Evolutionary conservation across 53 echinoderm and acorn worm species (phyloP), one percentile per base, ranked within the genome.

Genomic region (Crossaster papposus): DNA sequence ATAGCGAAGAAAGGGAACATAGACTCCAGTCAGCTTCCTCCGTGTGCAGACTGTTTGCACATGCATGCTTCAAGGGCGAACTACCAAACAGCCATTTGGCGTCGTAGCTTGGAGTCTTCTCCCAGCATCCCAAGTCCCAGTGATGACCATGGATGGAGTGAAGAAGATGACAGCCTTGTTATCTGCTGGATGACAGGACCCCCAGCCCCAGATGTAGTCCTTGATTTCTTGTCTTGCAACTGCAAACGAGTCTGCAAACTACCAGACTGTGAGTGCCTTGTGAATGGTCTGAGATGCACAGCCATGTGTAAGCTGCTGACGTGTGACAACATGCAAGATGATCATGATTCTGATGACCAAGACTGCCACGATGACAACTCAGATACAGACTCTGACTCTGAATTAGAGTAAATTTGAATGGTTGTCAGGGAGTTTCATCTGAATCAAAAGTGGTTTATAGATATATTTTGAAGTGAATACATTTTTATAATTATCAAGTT

Each of bases 21-120:
- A 2, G 78, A 90, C 37, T 83, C 90, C 29, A 83, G 90, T 22
- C 90, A 83, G 65, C 53, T 91, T 5, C 91, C 91, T 10, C 91
- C 91, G 55, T 91, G 91, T 72, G 72, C 63, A 79, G 91, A 91
- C 38, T 78, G 70, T 52, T 53, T 91, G 33, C 55, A 32, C 30
- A 81, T 71, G 76, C 90, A 90, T 38, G 76, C 54, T 9, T 72
- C n/a, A n/a, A 50, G 90, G 11, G 83, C 90, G n/a, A 90, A 90
- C 83, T 90, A 90, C 83, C 90, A 90, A 74, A 20, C 90, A 36
- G 90, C 75, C 17, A 73, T 82, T 35, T 90, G 81, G 72, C 44
- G 28, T 23, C n/a, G 78, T n/a, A 50, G 78, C 51, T 51, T 78
- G 23, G 50, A 78, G 26, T 78, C 22, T 50, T 29, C 36, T 24